Percentiles rank a stretch among this genome's conserved stretches.
These are phyloP conservation scores for Harlomillsia oculata DNA, from an alignment of 1,140 invertebrate genomes.

Conservation along the genomic window DNA sequence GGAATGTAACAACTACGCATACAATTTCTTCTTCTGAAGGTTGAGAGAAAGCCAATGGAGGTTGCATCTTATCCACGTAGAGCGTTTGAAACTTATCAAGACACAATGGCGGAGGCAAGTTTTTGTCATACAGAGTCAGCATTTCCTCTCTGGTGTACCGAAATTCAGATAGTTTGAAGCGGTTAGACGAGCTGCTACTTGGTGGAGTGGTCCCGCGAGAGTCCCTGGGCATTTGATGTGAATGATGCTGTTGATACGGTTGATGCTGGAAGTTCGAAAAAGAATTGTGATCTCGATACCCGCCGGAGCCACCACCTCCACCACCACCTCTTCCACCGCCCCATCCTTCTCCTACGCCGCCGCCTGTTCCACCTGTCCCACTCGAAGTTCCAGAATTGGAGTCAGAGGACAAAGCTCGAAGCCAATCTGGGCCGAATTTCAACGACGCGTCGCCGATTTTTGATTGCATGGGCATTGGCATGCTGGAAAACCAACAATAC, in stretches of 20 bases:
- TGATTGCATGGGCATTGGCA: constrained; percentile 36
- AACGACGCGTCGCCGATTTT: constrained; percentile 40
- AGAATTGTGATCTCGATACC: constrained; percentile 1
- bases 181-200: constrained; percentile 39
- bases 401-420: constrained; percentile 45
- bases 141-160: constrained; percentile 80
- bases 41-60: constrained; percentile 63
- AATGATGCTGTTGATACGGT: constrained; percentile 22
- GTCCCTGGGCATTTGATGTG: constrained; percentile 1
- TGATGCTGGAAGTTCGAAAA: constrained; percentile 5
- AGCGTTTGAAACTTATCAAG: constrained; percentile 55
- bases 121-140: constrained; percentile 66
- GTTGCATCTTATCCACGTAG: constrained; percentile 62
- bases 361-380: background rate
- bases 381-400: constrained; percentile 28
- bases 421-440: constrained; percentile 48
- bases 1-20: constrained; percentile 31
- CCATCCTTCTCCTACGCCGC: constrained; percentile 14
- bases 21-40: constrained; percentile 73
- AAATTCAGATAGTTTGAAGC: constrained; percentile 60
- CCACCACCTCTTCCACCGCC: constrained; percentile 8
- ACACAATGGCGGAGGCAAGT: constrained; percentile 54
- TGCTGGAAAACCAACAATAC: constrained; percentile 12
- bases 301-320: constrained; percentile 2
- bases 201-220: constrained; percentile 13